Evolutionary conservation across 2,888 invertebrate genomes (phyloP).

Genomic region (Neoscelio sp.): DNA sequence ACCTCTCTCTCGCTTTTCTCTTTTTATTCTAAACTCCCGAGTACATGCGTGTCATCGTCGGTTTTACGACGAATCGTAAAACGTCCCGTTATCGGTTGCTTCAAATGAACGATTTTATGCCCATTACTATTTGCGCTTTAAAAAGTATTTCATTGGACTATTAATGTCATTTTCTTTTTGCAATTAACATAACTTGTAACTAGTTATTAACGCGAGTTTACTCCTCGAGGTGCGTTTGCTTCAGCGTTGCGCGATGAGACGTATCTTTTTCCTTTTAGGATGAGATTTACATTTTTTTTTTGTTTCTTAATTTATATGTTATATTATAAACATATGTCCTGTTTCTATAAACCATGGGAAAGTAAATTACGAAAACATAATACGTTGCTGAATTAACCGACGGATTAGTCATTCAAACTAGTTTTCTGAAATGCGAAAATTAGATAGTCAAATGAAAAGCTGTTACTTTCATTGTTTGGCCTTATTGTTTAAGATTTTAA

Average conservation of each 20-base stretch:
- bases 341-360: slow-evolving; percentile 36
- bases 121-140: slow-evolving; percentile 11
- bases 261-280: too few relatives aligned
- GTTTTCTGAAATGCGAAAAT: slow-evolving; percentile 25
- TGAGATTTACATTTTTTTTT: too few relatives aligned
- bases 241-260: too few relatives aligned
- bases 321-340: slow-evolving; percentile 2
- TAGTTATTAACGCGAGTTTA: slow-evolving; percentile 5
- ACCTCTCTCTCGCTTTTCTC: slow-evolving; percentile 37
- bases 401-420: slow-evolving; percentile 31
- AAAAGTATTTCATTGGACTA: slow-evolving; percentile 16
- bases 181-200: slow-evolving; percentile 34
- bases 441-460: too few relatives aligned
- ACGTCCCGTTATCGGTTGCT: slow-evolving; percentile 32
- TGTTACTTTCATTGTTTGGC: too few relatives aligned
- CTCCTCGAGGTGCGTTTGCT: not conserved
- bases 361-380: slow-evolving; percentile 30
- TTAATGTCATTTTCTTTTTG: not conserved
- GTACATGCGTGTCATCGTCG: slow-evolving; percentile 18
- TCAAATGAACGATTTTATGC: slow-evolving; percentile 2
- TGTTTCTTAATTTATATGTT: too few relatives aligned
- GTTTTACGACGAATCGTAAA: slow-evolving; percentile 39
- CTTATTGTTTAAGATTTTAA: too few relatives aligned
- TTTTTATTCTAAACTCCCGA: slow-evolving; percentile 38
- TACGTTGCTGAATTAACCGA: slow-evolving; percentile 2